A percentile compares a stretch with the other conserved stretches of the same genome.
phyloP scores from a whole-genome alignment of 2,888 invertebrate species.

The Lasioglossum morio region DNA sequence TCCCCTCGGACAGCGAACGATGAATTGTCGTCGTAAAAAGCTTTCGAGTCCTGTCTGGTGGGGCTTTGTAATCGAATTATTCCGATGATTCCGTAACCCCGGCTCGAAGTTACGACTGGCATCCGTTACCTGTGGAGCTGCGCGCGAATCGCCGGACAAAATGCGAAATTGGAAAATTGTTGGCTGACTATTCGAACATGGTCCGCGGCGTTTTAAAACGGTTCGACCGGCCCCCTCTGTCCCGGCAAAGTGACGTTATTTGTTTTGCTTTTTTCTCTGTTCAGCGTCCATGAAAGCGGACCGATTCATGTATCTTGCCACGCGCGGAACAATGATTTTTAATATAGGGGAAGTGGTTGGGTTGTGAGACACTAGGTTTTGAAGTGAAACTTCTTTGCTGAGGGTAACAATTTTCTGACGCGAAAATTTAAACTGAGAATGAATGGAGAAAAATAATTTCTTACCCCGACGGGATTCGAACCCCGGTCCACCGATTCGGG shows the following conservation, averaged over 20 bases:
- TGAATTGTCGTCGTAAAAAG: slow-evolving; percentile 8
- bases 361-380: no score
- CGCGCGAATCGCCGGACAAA: slow-evolving; percentile 9
- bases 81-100: slow-evolving; percentile 38
- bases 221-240: not conserved
- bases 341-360: no score
- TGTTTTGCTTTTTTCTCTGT: not conserved
- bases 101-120: slow-evolving; percentile 33
- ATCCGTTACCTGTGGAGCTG: slow-evolving; percentile 12
- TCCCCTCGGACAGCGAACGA: not conserved
- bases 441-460: no score
- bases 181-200: slow-evolving; percentile 28
- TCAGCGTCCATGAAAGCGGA: not conserved
- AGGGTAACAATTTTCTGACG: no score
- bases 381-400: no score
- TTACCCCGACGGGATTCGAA: no score
- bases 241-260: slow-evolving; percentile 12
- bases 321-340: not conserved
- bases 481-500: no score
- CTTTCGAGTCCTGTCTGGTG: not conserved
- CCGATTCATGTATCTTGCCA: not conserved
- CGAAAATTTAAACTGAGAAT: no score
- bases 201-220: slow-evolving; percentile 23
- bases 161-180: slow-evolving; percentile 49
- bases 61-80: slow-evolving; percentile 46